Base-by-base conservation (phyloP, 2,888 invertebrate species). In the Nephrotoma guestfalica region DNA sequence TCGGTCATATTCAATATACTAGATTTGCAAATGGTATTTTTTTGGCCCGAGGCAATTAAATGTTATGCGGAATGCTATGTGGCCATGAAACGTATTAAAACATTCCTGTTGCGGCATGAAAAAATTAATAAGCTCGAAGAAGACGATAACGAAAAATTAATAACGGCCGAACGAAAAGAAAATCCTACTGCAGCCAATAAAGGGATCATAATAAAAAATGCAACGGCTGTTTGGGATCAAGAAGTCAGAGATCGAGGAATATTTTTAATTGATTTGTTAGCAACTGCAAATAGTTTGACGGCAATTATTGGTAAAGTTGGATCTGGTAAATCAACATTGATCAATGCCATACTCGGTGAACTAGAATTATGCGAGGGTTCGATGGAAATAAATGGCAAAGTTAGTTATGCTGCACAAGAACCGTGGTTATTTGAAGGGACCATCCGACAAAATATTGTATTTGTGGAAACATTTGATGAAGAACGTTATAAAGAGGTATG, bases 361-460 rank as follows among this genome's bases (percentile, higher is more conserved):
- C 91, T 96, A 0, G 92, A 94, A n/a, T 91, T 95, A 1, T 91
- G 90, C 11, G 88, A 90, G n/a, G 96, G 96, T 89, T 93, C 89
- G 41, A 89, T 94, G n/a, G 90, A 92, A 18, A 92, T 95, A 0
- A 91, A 92, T 41, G 97, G 97, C 3, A 92, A 91, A 86, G 90
- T 95, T 0, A 95, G 95, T 41, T 98, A 97, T 89, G 95, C 96
- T 0, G 93, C 96, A 57, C 97, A 97, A 89, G 95, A 97, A 88
- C 94, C 97, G 0, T 98, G 97, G 97, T 92, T 96, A 6, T 96
- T 96, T 89, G 94, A 91, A 92, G 94, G 95, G 41, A 96, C 96
- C 87, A 95, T 99, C 0, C 93, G 97, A 11, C 97, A 98, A 89
- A 99, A 99, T 91, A 97, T 99, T 88, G 91, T 98, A 0, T 99